phyloP scores from a whole-genome alignment of 2,888 invertebrate species.

The Sarcophaga variegata region DNA sequence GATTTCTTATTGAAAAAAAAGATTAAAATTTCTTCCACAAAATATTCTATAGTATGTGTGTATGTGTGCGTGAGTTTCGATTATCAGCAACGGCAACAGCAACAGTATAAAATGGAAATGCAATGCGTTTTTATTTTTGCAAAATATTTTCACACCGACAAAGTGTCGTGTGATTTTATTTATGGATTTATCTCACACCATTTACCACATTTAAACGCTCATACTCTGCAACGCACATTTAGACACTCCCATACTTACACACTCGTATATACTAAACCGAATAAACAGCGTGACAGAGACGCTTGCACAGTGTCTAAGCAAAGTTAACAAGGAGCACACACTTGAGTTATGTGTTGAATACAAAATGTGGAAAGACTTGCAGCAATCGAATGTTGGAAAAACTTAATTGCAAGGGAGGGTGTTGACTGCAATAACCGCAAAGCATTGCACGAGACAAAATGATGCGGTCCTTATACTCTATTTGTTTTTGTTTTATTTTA shows the following conservation, averaged over 20 bases:
- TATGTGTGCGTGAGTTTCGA: neutral
- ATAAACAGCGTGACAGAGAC: neutral
- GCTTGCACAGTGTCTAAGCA: constrained; percentile 44
- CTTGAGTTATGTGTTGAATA: constrained; percentile 38
- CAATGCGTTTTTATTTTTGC: constrained; percentile 1
- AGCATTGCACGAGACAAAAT: constrained; percentile 48
- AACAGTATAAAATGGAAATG: constrained; percentile 21
- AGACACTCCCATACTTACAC: neutral
- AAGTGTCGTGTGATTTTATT: constrained; percentile 64
- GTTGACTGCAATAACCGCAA: constrained; percentile 66
- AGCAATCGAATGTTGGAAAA: constrained; percentile 58
- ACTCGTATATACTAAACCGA: no score
- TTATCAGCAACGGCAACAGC: constrained; percentile 31
- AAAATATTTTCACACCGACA: constrained; percentile 53
- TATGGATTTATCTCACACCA: constrained; percentile 43
- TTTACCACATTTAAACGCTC: constrained; percentile 27
- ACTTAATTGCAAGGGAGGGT: constrained; percentile 67
- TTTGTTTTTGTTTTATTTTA: no score
- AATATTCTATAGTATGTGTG: neutral
- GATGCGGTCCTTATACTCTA: neutral
- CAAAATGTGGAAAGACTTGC: constrained; percentile 38
- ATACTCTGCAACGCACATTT: neutral
- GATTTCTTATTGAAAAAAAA: constrained; percentile 66
- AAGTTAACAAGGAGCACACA: constrained; percentile 52
- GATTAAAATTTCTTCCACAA: neutral